phyloP scores from a whole-genome alignment of 2,797 vertebrate species.

The Austrolebias charrua region DNA sequence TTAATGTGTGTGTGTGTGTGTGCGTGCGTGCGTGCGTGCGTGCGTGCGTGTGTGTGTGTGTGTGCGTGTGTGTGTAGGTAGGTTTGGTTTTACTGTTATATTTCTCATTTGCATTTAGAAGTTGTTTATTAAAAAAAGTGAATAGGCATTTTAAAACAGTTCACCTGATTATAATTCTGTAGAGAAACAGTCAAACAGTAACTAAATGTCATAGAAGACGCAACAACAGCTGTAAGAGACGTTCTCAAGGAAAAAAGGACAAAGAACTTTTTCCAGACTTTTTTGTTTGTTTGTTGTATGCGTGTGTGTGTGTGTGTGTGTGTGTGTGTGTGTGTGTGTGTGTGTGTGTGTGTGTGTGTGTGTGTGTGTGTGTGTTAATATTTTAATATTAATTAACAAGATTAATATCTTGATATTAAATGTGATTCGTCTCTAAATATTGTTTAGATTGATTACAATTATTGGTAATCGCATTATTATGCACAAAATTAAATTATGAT shows the following conservation, averaged over 20 bases:
- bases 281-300: not conserved
- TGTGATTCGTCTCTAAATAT: too few relatives aligned
- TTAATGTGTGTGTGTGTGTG: not conserved
- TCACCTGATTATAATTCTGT: not conserved
- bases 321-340: too few relatives aligned
- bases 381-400: too few relatives aligned
- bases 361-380: too few relatives aligned
- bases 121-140: not conserved
- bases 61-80: not conserved
- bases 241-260: too few relatives aligned
- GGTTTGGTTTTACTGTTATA: constrained; percentile 8
- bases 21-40: not conserved
- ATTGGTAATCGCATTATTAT: too few relatives aligned
- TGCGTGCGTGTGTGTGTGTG: not conserved
- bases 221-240: not conserved
- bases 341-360: too few relatives aligned
- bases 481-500: too few relatives aligned
- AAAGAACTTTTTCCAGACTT: not conserved
- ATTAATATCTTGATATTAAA: too few relatives aligned
- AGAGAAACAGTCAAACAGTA: constrained; percentile 7
- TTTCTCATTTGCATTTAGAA: constrained; percentile 1
- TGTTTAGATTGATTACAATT: too few relatives aligned
- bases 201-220: not conserved
- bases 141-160: not conserved
- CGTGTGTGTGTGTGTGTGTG: too few relatives aligned